Evolutionary conservation across 2,113 vertebrate species (phyloP).

Genomic region (Micronycteris hirsuta): DNA sequence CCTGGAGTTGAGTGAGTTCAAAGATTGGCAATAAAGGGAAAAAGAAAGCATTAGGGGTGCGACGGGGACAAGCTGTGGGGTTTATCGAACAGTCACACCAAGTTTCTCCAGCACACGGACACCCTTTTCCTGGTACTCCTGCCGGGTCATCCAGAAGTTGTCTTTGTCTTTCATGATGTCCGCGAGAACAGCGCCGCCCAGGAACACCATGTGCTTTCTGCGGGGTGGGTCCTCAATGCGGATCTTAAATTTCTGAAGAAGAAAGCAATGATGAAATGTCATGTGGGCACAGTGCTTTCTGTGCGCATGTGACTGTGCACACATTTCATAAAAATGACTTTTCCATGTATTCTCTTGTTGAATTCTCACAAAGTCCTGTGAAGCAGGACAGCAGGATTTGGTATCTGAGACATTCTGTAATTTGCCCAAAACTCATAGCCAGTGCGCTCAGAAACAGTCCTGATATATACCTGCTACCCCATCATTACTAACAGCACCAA

Average conservation of each 20-base stretch:
- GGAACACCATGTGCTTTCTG: constrained; percentile 99
- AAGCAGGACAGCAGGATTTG: neutral
- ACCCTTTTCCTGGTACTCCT: constrained; percentile 98
- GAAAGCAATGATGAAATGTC: neutral
- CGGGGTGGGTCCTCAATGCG: constrained; percentile 96
- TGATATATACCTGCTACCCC: neutral
- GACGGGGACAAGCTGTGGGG: constrained; percentile 74
- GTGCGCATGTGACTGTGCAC: too few relatives aligned
- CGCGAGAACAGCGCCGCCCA: constrained; percentile 95
- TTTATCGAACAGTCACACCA: constrained; percentile 98
- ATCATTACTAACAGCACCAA: neutral
- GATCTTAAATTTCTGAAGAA: constrained; percentile 96
- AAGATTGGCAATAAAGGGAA: constrained; percentile 80
- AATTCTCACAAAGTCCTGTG: neutral
- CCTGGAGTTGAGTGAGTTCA: constrained; percentile 82
- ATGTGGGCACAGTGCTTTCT: neutral
- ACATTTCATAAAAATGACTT: neutral
- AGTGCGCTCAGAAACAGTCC: neutral
- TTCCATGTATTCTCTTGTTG: neutral
- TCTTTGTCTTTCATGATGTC: constrained; percentile 99
- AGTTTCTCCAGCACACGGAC: constrained; percentile 98
- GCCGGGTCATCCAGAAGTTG: constrained; percentile 99
- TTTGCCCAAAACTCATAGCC: neutral
- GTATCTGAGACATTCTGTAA: neutral
- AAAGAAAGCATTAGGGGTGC: constrained; percentile 74